These are phyloP conservation scores for Oncorhynchus gorbuscha DNA, from an alignment of 2,113 vertebrate genomes.

Conservation along the genomic window DNA sequence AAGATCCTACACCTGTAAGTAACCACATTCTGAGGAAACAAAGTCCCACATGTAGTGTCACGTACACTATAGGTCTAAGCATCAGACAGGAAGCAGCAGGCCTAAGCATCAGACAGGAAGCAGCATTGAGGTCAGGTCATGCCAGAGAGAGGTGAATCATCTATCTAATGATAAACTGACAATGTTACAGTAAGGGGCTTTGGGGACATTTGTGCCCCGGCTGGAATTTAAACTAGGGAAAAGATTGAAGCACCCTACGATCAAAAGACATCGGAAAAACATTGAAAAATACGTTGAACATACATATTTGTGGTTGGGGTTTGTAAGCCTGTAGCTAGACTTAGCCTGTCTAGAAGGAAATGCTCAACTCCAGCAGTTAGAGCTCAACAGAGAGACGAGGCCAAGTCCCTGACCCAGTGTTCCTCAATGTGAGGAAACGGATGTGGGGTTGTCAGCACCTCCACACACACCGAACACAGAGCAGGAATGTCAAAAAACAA, in stretches of 20 bases:
- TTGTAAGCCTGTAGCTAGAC: not conserved
- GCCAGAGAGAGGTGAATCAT: no score
- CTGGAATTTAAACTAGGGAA: no score
- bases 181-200: no score
- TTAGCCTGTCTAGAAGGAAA: no score
- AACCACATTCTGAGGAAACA: not conserved
- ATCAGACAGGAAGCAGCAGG: no score
- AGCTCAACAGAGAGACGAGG: slow-evolving; percentile 12
- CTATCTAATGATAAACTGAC: no score
- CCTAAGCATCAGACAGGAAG: not conserved
- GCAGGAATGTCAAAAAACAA: not conserved
- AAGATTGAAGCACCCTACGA: no score
- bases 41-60: not conserved
- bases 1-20: not conserved
- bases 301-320: not conserved
- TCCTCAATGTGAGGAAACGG: slow-evolving; percentile 49
- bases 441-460: slow-evolving; percentile 36
- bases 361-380: slow-evolving; percentile 1
- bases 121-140: no score
- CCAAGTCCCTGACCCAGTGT: slow-evolving; percentile 46
- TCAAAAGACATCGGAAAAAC: no score
- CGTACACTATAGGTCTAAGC: no score
- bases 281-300: no score
- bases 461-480: not conserved
- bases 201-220: no score